Evolutionary conservation across 2,797 vertebrate species (phyloP).

Genomic region (Chromobotia macracanthus): DNA sequence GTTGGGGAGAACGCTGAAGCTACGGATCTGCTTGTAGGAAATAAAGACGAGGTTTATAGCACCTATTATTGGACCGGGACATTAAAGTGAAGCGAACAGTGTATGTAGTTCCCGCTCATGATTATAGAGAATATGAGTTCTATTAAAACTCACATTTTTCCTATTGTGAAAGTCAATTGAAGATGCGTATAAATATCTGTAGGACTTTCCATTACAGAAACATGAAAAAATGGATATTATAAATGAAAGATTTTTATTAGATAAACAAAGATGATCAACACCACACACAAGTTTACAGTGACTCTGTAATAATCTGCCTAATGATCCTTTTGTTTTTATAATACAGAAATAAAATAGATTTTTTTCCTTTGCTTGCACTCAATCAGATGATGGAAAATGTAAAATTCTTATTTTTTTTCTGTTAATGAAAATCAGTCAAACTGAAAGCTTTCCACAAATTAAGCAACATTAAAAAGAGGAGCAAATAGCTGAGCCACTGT

Average conservation of each 20-base stretch:
- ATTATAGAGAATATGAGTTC: background rate
- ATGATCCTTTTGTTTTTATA: background rate
- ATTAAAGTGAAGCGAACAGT: background rate
- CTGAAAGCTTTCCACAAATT: background rate
- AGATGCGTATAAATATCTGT: background rate
- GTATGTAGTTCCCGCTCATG: background rate
- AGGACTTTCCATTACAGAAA: background rate
- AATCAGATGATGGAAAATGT: background rate
- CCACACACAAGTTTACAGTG: background rate
- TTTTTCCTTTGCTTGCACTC: background rate
- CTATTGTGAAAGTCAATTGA: background rate
- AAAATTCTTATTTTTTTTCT: background rate
- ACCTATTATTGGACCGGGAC: background rate
- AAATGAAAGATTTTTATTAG: background rate
- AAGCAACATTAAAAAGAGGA: background rate
- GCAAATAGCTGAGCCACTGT: background rate
- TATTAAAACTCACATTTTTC: constrained; percentile 1
- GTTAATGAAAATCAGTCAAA: background rate
- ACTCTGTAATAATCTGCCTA: background rate
- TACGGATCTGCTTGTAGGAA: constrained; percentile 8
- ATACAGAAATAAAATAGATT: background rate
- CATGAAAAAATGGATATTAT: background rate
- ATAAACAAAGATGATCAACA: background rate
- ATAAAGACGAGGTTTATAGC: constrained; percentile 3
- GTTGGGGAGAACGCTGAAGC: constrained; percentile 8